Evolutionary conservation across 2,113 vertebrate genomes (phyloP), one percentile per base, ranked within the genome.

Genomic region (Xyrauchen texanus): DNA sequence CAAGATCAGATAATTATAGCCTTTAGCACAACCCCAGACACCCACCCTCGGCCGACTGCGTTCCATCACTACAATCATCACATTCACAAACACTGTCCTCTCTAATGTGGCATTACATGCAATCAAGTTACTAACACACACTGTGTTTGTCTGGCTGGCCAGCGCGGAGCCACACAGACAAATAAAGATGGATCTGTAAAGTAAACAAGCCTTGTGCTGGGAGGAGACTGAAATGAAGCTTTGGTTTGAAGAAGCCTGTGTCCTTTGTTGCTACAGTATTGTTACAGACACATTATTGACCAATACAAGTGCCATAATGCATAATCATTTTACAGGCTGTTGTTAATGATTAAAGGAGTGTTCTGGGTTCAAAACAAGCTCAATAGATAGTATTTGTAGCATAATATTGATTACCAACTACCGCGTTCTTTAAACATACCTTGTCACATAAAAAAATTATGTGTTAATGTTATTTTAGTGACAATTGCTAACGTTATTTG

Each of bases 1-100:
- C 61, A 80, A 70, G 76, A 69, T 51, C 65, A 70, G 69, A 70
- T 81, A 78, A 81, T 84, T 81, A 84, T 55, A 81, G 82, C 78
- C 68, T 73, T n/a, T 52, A 77, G 82, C 67, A 64, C 44, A 68
- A 55, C 7, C 71, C 49, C 55, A 53, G 21, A 70, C 79, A 68
- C 55, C 49, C 58, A 60, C 57, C 78, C 68, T 34, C 21, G 21
- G 21, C 21, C 21, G 3, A 34, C 21, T 34, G 21, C 60, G 34
- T 73, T 46, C 53, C 74, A 71, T 53, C 66, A 60, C 60, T 66
- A 76, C 71, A 78, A 64, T 76, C 57, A 47, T 62, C 62, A 68
- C 76, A 64, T 75, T 70, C 57, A 75, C 47, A 57, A 66, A 21
- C 45, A 16, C 75, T 62, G 58, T 72, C 61, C 42, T 46, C 68